These are phyloP conservation scores for Bolinopsis microptera DNA, from an alignment of 37 sponge, comb jelly and placozoan species.

Conservation along the genomic window DNA sequence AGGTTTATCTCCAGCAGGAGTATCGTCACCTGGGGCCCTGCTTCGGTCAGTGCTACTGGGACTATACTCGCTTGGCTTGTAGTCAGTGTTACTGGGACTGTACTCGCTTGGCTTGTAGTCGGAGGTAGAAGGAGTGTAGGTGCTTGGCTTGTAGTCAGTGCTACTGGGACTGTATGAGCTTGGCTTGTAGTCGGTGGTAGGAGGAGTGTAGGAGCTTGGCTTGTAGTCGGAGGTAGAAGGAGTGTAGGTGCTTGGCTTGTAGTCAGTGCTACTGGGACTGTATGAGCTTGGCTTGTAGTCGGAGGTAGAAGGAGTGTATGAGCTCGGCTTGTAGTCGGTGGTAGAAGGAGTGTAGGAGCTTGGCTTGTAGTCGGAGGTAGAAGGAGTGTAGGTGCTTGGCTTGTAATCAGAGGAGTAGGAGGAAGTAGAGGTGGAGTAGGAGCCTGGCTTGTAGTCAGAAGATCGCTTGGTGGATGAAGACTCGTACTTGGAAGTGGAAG, in stretches of 20 bases:
- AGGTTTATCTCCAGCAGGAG: constrained; percentile 22
- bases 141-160: constrained; percentile 1
- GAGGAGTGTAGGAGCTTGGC: neutral
- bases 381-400: neutral
- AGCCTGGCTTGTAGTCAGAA: neutral
- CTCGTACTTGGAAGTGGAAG: neutral
- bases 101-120: neutral
- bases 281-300: neutral
- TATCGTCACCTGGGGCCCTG: neutral
- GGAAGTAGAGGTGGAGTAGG: neutral
- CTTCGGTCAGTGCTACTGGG: neutral
- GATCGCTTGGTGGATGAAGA: too few relatives aligned
- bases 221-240: neutral
- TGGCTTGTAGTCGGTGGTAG: neutral
- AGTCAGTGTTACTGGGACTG: neutral
- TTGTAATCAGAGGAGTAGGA: neutral
- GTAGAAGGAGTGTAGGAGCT: neutral
- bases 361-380: neutral
- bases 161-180: constrained; percentile 23
- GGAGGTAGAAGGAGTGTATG: constrained; percentile 9
- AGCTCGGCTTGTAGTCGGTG: constrained; percentile 10
- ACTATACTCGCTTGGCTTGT: neutral
- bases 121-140: neutral
- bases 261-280: neutral
- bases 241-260: neutral